Percentiles rank a stretch among this genome's conserved stretches.
Evolutionary conservation across 1,140 invertebrate genomes (phyloP).

Genomic region (Conus betulinus): DNA sequence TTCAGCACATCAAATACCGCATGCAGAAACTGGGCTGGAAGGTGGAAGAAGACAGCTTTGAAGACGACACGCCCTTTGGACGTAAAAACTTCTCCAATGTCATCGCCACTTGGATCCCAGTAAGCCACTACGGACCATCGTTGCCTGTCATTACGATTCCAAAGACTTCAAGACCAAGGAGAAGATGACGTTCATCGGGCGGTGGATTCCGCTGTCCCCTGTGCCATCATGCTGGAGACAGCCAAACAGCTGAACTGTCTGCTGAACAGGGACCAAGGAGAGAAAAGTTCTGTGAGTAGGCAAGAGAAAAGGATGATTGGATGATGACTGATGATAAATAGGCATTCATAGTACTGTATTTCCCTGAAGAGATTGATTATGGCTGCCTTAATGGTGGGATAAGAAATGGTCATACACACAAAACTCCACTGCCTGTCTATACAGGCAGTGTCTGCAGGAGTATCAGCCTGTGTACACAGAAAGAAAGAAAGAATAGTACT

Average conservation of each 20-base stretch:
- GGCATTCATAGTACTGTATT: too few relatives aligned
- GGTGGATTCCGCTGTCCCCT: conserved; percentile 98
- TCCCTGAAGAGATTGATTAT: too few relatives aligned
- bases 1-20: conserved; percentile 83
- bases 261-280: conserved; percentile 72
- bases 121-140: conserved; percentile 85
- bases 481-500: too few relatives aligned
- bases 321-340: too few relatives aligned
- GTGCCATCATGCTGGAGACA: conserved; percentile 94
- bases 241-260: conserved; percentile 84
- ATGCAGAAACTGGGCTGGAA: conserved; percentile 83
- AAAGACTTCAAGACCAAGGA: conserved; percentile 84
- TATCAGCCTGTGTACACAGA: too few relatives aligned
- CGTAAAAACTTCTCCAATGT: conserved; percentile 89
- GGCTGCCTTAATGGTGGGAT: too few relatives aligned
- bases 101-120: conserved; percentile 88
- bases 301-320: background rate
- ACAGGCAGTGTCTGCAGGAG: too few relatives aligned
- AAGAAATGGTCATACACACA: too few relatives aligned
- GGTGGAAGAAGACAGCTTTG: conserved; percentile 86
- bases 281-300: conserved; percentile 39
- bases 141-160: conserved; percentile 98
- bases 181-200: conserved; percentile 88
- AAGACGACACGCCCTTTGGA: conserved; percentile 84
- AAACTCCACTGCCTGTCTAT: too few relatives aligned